Percentiles rank a stretch among this genome's conserved stretches.
Conservation (phyloP, 2,888 invertebrate species). For the Leucoma salicis region DNA sequence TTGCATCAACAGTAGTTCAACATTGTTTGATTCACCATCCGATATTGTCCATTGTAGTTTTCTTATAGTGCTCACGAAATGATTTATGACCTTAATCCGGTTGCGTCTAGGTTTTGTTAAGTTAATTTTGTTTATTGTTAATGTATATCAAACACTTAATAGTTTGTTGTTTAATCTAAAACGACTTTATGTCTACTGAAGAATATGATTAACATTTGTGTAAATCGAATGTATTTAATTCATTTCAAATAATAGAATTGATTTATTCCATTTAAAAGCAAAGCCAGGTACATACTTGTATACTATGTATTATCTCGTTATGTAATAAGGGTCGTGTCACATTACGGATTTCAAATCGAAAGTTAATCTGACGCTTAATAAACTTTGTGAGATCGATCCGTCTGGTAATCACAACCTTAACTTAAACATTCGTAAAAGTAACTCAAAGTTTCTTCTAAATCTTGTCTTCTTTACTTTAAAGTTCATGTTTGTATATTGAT, state of each 20-base stretch:
- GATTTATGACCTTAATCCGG: conserved; percentile 63
- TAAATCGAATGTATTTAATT: no score
- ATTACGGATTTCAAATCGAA: conserved; percentile 56
- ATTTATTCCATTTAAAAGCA: no score
- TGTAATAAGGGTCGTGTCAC: conserved; percentile 51
- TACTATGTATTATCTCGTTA: conserved; percentile 25
- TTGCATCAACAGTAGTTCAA: conserved; percentile 4
- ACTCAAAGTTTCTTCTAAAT: neutral
- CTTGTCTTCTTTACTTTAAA: conserved; percentile 28
- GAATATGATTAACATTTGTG: no score
- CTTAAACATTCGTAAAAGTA: neutral
- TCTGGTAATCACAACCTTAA: conserved; percentile 31
- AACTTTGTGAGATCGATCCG: conserved; percentile 65
- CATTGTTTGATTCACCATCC: conserved; percentile 42
- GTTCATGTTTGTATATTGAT: conserved; percentile 24
- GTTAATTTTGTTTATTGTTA: conserved; percentile 19
- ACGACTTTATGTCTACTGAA: no score
- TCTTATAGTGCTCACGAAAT: conserved; percentile 55
- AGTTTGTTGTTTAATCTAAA: no score
- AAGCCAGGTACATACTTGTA: no score
- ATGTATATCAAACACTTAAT: no score
- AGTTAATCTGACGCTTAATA: conserved; percentile 69
- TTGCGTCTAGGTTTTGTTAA: conserved; percentile 42
- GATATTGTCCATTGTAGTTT: conserved; percentile 60
- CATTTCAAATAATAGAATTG: no score